A percentile compares a stretch with the other conserved stretches of the same genome.
phyloP scores from a whole-genome alignment of 1,140 invertebrate species.

The Temnothorax nylanderi region DNA sequence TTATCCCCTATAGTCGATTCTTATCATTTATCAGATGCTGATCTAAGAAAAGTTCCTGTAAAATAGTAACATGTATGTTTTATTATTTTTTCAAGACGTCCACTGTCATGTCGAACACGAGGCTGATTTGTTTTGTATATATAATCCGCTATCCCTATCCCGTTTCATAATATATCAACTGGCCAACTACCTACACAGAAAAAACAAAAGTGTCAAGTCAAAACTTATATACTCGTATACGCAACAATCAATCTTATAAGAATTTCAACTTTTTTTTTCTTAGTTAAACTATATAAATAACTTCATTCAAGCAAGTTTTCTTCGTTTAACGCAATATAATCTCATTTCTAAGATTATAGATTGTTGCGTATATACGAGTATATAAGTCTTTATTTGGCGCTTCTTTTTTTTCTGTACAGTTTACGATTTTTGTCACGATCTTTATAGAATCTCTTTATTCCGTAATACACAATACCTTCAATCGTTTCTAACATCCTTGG shows the following conservation, averaged over 20 bases:
- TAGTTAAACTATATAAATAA: no score
- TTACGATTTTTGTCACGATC: background rate
- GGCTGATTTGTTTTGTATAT: background rate
- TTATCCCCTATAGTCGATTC: background rate
- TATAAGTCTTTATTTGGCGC: no score
- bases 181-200: background rate
- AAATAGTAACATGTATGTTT: background rate
- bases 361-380: no score
- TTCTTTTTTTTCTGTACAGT: no score
- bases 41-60: background rate
- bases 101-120: no score
- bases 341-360: no score
- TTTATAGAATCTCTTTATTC: background rate
- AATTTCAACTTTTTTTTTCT: no score
- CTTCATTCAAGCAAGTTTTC: no score
- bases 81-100: background rate
- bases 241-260: no score
- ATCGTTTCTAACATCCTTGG: background rate
- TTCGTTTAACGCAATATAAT: no score
- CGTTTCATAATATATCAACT: background rate
- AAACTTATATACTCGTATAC: no score
- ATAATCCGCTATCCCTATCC: background rate
- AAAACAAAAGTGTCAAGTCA: no score
- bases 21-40: background rate
- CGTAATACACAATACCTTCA: background rate